These are phyloP conservation scores for Tethya wilhelma DNA, from an alignment of 37 sponge, comb jelly and placozoan species.

Conservation along the genomic window DNA sequence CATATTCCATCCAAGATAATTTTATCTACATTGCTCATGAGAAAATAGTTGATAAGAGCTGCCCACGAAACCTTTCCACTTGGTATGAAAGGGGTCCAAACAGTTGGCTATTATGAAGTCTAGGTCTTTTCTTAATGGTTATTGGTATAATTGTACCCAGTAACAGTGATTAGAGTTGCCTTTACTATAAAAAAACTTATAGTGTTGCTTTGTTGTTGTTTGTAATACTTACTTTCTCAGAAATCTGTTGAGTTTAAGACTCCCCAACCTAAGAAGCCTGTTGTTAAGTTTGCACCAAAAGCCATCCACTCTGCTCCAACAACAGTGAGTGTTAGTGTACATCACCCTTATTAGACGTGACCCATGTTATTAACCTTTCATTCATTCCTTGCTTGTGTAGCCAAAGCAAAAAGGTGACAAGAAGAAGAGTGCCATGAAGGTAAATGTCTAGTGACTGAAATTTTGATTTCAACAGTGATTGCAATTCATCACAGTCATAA, in stretches of 20 bases:
- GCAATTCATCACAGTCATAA: neutral
- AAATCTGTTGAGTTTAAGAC: slow-evolving; percentile 18
- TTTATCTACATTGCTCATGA: too few species aligned
- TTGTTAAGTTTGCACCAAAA: neutral
- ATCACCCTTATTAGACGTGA: too few species aligned
- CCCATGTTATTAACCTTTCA: too few species aligned
- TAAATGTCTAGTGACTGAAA: neutral
- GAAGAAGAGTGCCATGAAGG: slow-evolving; percentile 5
- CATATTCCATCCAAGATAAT: too few species aligned
- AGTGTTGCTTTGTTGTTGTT: neutral
- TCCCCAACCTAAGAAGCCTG: slow-evolving; percentile 18
- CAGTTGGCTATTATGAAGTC: too few species aligned
- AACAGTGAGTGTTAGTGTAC: slow-evolving; percentile 40
- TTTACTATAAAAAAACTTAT: neutral
- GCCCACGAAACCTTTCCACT: too few species aligned
- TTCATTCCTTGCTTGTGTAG: neutral
- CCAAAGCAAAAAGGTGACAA: slow-evolving; percentile 21
- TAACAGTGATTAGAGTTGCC: too few species aligned
- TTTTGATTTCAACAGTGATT: neutral
- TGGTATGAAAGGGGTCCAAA: too few species aligned
- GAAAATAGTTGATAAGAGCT: too few species aligned
- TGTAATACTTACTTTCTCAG: neutral
- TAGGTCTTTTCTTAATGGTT: too few species aligned
- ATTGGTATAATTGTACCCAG: too few species aligned
- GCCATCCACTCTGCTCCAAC: slow-evolving; percentile 14